Base-by-base conservation (phyloP, 2,888 invertebrate genomes). In the Mythimna ferrago region DNA sequence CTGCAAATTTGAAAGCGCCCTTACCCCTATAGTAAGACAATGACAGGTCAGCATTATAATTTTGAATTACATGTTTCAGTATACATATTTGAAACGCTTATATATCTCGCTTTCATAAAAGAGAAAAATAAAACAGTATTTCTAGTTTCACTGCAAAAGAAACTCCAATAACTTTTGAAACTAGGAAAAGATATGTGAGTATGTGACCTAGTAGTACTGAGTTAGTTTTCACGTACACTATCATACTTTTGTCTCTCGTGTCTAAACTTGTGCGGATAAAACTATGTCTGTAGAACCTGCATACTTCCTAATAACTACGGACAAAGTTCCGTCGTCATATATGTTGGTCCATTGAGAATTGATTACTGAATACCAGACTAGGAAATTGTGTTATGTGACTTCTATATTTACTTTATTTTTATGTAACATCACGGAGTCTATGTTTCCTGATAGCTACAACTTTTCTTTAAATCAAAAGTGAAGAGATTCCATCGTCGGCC, bases 321-420 rank as follows among this genome's bases (percentile, higher is more conserved):
- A 16, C 67, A 68, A 84, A 83, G 71, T 83, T 83, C 5, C 21
- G n/a, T 73, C 35, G 74, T 78, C 81, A 68, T 56, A 72, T 21
- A 66, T 69, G 57, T 65, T 64, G 53, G 66, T 66, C 71, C 16
- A 5, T 7, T 48, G 66, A 56, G 73, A 80, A 70, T 75, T 77
- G 79, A 80, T 80, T 67, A 73, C 62, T 41, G 70, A 73, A 78
- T 82, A 62, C 66, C 6, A 53, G 56, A 58, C 16, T 57, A 26
- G 64, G 62, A 7, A 44, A 68, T 61, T 51, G 11, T 53, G 2
- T 26, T 64, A 19, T 32, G 10, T 16, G 26, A 38, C 26, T 56
- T 54, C 5, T 66, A 21, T 9, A 48, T 19, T 6, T 41, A 32
- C 11, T 61, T 26, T 56, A 11, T 2, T 16, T 48, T 16, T 48